phyloP scores from a whole-genome alignment of 2,888 invertebrate genomes.

The Synergus itoensis region DNA sequence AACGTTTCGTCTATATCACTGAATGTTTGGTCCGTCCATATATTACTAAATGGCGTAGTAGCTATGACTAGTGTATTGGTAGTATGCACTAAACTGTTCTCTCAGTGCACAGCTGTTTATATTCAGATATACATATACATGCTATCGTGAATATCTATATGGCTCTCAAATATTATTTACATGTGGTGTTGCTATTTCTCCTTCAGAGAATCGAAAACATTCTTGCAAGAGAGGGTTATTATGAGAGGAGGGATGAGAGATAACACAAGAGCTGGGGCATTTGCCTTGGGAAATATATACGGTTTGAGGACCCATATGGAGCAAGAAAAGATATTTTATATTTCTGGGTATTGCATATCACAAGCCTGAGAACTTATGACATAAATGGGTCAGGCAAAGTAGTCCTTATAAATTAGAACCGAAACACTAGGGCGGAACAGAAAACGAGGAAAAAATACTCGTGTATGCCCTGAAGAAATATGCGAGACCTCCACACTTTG shows the following conservation, averaged over 20 bases:
- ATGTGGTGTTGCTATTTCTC: constrained; percentile 1
- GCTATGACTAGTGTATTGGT: too few relatives aligned
- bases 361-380: constrained; percentile 8
- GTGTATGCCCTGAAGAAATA: constrained; percentile 32
- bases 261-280: constrained; percentile 1
- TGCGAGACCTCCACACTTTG: not conserved
- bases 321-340: constrained; percentile 23
- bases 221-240: not conserved
- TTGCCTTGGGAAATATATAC: constrained; percentile 30
- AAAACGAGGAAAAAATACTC: constrained; percentile 29
- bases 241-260: not conserved
- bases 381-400: constrained; percentile 35
- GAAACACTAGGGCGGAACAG: constrained; percentile 30
- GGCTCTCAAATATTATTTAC: not conserved
- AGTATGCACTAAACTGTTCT: too few relatives aligned
- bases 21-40: too few relatives aligned
- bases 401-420: constrained; percentile 40
- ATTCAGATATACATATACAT: not conserved
- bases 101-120: constrained; percentile 5
- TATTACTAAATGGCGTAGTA: too few relatives aligned
- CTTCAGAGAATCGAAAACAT: constrained; percentile 5
- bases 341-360: constrained; percentile 32
- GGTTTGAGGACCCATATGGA: not conserved
- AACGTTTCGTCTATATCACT: too few relatives aligned
- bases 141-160: not conserved